These are phyloP conservation scores for Holothuria leucospilota DNA, from an alignment of 53 echinoderm and acorn worm species.

Conservation along the genomic window DNA sequence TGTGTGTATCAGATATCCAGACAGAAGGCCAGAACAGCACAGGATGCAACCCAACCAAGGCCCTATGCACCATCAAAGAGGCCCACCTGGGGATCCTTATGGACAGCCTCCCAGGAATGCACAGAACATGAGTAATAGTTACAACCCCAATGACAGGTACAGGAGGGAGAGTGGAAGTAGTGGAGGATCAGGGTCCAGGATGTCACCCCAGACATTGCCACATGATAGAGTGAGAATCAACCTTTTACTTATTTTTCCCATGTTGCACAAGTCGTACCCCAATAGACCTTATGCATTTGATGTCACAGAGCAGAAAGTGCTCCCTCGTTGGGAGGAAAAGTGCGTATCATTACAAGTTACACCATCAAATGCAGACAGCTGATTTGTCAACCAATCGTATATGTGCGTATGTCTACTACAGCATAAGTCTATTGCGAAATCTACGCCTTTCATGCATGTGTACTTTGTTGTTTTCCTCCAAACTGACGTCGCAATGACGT, in stretches of 20 bases:
- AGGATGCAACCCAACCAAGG: constrained; percentile 51
- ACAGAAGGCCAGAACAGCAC: constrained; percentile 56
- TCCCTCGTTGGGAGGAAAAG: too few species aligned
- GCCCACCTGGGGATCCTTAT: constrained; percentile 30
- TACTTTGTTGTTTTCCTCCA: too few species aligned
- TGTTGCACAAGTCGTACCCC: not conserved
- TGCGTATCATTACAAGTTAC: too few species aligned
- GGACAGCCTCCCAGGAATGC: constrained; percentile 11
- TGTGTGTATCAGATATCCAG: constrained; percentile 34
- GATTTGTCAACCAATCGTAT: too few species aligned
- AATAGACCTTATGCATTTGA: too few species aligned
- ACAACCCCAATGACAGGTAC: constrained; percentile 19
- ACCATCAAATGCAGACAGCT: too few species aligned
- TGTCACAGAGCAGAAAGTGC: too few species aligned
- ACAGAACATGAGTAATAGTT: not conserved
- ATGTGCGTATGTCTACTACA: too few species aligned
- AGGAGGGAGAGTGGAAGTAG: constrained; percentile 66
- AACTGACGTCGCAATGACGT: too few species aligned
- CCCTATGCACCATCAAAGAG: constrained; percentile 37
- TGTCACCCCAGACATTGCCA: constrained; percentile 41
- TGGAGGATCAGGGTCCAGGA: constrained; percentile 60
- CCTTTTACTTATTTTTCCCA: not conserved
- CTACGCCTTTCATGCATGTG: too few species aligned
- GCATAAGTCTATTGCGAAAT: too few species aligned
- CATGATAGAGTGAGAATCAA: not conserved